Base-by-base conservation (phyloP, 2,113 vertebrate species). In the Tinamus guttatus region DNA sequence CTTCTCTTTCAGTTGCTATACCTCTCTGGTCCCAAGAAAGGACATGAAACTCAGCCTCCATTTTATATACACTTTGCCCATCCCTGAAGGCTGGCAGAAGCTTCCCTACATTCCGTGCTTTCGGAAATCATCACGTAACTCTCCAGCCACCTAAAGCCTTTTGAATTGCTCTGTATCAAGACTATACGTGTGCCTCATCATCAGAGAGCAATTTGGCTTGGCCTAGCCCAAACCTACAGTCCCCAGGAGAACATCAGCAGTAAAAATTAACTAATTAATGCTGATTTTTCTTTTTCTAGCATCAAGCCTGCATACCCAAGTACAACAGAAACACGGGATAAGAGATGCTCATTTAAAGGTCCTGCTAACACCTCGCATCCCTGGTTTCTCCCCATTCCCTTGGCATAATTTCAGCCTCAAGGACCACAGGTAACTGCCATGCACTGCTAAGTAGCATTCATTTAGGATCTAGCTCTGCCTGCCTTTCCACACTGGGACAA, bases 281-380 rank as follows among this genome's bases (percentile, higher is more conserved):
- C 14, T 45, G 52, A 8, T 1, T 89, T 74, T 12, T 67, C 27
- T 51, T 67, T 45, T 67, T 47, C 71, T 63, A 40, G 28, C n/a
- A 19, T 8, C 28, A 27, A 64, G 41, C 19, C 28, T 25, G 38
- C 6, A 27, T 8, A 60, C 6, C 8, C 58, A 36, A 68, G 24
- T 9, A 69, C 20, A n/a, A 58, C 1, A 4, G 0, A 58, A 81
- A 24, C 40, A 52, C n/a, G 34, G 19, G 10, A 27, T 30, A 11
- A 17, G 24, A 51, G 41, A 36, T 49, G 5, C 12, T 24, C 7
- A 16, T 27, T 73, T 68, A 12, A 76, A 79, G 43, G 38, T 15
- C 25, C 45, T 0, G 9, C 14, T 25, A 74, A n/a, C 11, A 4
- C 34, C 12, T 16, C 7, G 1, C 2, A 27, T 38, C 13, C 3